A percentile compares a stretch with the other conserved stretches of the same genome.
phyloP scores from a whole-genome alignment of 1,140 invertebrate species.

The Oreohelix idahoensis region DNA sequence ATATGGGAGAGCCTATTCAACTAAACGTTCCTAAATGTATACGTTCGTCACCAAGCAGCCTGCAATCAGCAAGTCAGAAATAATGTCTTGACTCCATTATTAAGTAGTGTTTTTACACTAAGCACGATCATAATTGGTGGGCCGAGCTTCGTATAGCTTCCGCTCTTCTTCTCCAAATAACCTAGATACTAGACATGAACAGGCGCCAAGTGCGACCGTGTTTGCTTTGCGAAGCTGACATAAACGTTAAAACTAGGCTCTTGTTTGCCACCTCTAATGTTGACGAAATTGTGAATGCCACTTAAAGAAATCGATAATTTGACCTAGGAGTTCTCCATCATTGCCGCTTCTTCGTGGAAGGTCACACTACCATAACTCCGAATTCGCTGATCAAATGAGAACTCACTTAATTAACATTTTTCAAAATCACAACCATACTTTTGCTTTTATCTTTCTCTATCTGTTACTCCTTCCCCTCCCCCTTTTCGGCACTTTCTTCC shows the following conservation, averaged over 20 bases:
- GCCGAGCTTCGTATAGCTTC: too few species aligned
- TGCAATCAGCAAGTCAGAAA: neutral
- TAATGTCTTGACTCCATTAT: neutral
- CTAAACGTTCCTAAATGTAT: neutral
- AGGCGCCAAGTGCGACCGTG: neutral
- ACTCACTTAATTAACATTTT: too few species aligned
- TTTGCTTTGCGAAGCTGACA: neutral
- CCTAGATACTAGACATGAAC: neutral
- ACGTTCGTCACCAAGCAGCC: neutral
- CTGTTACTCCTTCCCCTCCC: neutral
- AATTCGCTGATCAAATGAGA: too few species aligned
- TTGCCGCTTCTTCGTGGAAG: too few species aligned
- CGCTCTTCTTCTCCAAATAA: neutral
- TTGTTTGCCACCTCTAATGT: neutral
- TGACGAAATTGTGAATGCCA: neutral
- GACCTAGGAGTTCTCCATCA: too few species aligned
- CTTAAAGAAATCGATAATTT: neutral
- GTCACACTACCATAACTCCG: too few species aligned
- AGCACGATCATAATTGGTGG: neutral
- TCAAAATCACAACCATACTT: too few species aligned
- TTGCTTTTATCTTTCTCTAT: too few species aligned
- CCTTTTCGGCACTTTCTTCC: neutral
- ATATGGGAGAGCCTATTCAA: neutral
- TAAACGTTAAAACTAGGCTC: neutral
- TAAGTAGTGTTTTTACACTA: neutral